Evolutionary conservation across 2,113 vertebrate genomes (phyloP).

Genomic region (Ailuropoda melanoleuca): DNA sequence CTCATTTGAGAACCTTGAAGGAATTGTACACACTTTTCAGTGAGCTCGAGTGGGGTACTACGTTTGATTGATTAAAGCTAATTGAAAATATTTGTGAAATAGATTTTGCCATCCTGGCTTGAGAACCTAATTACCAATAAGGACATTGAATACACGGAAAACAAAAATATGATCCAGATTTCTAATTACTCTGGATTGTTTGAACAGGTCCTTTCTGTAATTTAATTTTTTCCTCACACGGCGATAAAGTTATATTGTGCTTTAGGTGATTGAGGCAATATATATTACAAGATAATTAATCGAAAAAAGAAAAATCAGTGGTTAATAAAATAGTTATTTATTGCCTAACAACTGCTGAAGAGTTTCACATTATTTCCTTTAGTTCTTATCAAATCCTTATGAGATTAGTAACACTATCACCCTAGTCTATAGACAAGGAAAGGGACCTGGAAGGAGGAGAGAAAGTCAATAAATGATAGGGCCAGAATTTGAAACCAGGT

Average conservation of each 20-base stretch:
- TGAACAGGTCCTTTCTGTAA: neutral
- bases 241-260: neutral
- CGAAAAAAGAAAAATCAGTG: neutral
- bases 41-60: neutral
- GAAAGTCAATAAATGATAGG: neutral
- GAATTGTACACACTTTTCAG: neutral
- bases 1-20: neutral
- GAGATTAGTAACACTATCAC: neutral
- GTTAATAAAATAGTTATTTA: neutral
- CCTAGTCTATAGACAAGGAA: neutral
- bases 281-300: neutral
- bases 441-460: neutral
- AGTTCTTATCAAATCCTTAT: neutral
- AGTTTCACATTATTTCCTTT: neutral
- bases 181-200: neutral
- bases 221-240: neutral
- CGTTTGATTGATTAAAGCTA: neutral
- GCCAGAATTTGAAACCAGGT: neutral
- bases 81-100: slow-evolving; percentile 4
- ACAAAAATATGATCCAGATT: neutral
- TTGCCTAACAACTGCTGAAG: neutral
- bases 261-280: neutral
- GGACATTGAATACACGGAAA: neutral
- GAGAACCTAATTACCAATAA: neutral
- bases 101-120: neutral